Evolutionary conservation across 2,888 invertebrate genomes (phyloP).

Genomic region (Macrostomum cliftonense): DNA sequence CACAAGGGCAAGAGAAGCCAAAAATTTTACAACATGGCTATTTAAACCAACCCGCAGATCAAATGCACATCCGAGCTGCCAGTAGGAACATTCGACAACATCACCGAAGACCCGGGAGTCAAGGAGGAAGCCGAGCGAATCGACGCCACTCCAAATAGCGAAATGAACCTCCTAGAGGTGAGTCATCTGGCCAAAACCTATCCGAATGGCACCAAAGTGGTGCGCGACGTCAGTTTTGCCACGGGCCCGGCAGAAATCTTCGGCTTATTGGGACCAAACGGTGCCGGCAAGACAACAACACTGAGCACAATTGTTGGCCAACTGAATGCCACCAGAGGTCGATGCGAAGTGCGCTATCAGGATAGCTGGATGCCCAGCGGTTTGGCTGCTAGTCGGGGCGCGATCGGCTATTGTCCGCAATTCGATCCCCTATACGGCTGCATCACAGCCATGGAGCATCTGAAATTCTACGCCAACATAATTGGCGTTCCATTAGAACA

Average conservation of each 20-base stretch:
- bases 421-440: constrained; percentile 40
- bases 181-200: no score
- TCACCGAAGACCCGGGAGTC: no score
- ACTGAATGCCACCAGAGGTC: constrained; percentile 43
- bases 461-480: constrained; percentile 61
- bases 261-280: constrained; percentile 37
- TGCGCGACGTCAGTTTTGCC: constrained; percentile 53
- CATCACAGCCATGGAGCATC: constrained; percentile 60
- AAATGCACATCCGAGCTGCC: no score
- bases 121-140: no score
- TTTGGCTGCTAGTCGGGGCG: constrained; percentile 13
- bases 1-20: no score
- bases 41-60: no score
- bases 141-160: no score
- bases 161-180: no score
- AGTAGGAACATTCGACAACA: no score
- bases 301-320: constrained; percentile 69
- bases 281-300: constrained; percentile 68
- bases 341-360: neutral
- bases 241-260: constrained; percentile 66
- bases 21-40: no score
- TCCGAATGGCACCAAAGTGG: constrained; percentile 44
- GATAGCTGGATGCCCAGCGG: no score
- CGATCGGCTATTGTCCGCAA: constrained; percentile 69
- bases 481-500: constrained; percentile 41